Base-by-base conservation (phyloP, 2,113 vertebrate genomes). In the Panurus biarmicus region DNA sequence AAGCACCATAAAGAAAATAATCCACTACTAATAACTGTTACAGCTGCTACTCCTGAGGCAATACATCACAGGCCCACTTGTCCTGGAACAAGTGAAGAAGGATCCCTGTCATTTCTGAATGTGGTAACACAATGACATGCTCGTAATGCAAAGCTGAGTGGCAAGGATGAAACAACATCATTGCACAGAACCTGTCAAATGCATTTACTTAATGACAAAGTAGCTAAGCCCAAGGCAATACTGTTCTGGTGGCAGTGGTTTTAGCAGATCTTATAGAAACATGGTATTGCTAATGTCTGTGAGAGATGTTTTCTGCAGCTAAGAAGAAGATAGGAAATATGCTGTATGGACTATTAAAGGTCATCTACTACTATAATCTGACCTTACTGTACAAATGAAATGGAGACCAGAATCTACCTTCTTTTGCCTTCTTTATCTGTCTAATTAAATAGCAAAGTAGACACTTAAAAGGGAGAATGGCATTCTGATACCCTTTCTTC, bases 221-320 rank as follows among this genome's bases (percentile, higher is more conserved):
- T 21, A 71, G 58, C 56, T 80, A 36, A 74, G 74, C 93, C 86
- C 5, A 3, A 56, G 79, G 93, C 42, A 3, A 38, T 18, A 50
- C 0, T 0, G 15, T 22, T 80, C 57, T 28, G 42, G 50, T 66
- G 79, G 57, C 50, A 76, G 48, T 50, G 71, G n/a, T 4, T 83
- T 85, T 57, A 84, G 69, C 42, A 79, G 80, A 44, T 61, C 65
- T 35, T 80, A 75, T 2, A 84, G 60, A 85, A 93, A 74, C 35
- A 26, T 4, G 14, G 4, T 29, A 72, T 74, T 80, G 22, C 76
- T 56, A 76, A 62, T 47, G 15, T 67, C 40, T 56, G 10, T 10
- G 8, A 93, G 88, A 95, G 78, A 67, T 58, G 57, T 86, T 94
- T 91, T 73, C 77, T 93, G 56, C 28, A 87, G 9, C 85, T 94